Base-by-base conservation (phyloP, 2,797 vertebrate genomes). In the Spinus olivaceus region DNA sequence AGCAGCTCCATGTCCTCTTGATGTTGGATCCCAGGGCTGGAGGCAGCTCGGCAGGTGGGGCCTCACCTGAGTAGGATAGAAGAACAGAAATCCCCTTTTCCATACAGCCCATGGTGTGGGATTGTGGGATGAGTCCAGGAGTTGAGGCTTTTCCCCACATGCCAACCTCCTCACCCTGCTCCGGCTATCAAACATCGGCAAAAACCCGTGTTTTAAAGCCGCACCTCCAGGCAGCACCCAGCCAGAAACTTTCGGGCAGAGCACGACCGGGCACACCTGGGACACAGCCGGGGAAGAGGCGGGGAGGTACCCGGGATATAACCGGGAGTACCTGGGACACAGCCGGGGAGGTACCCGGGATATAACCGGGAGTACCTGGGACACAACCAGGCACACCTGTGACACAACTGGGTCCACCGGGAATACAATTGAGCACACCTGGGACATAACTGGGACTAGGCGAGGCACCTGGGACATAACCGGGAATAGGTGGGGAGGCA, bases 101-200 rank as follows among this genome's bases (percentile, higher is more conserved):
- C 3, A 0, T 8, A 9, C 12, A 5, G 11, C 24, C n/a, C n/a
- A 4, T 2, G 9, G 12, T n/a, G n/a, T n/a, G n/a, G n/a, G n/a
- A n/a, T n/a, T 12, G 42, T 21, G 30, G 9, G 30, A 35, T 22
- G 12, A 63, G 8, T 3, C 30, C 32, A 13, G 32, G 17, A 42
- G 14, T 41, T 4, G 4, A 16, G 15, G 3, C 13, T 15, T 16
- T 4, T 1, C 30, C 54, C 64, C 2, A 3, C 54, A 28, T 0
- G 14, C 25, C 41, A 14, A 1, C 35, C 19, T 5, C 30, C 33
- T 0, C 3, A 10, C 4, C 14, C 4, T 5, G 3, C 46, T 8
- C n/a, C 39, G 4, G 4, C 12, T 0, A 4, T 0, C 1, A 3
- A 51, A 47, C 33, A 11, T 0, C 0, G 1, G 2, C 12, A 9